Conservation (phyloP, 2,113 vertebrate species). For the Peromyscus californicus region DNA sequence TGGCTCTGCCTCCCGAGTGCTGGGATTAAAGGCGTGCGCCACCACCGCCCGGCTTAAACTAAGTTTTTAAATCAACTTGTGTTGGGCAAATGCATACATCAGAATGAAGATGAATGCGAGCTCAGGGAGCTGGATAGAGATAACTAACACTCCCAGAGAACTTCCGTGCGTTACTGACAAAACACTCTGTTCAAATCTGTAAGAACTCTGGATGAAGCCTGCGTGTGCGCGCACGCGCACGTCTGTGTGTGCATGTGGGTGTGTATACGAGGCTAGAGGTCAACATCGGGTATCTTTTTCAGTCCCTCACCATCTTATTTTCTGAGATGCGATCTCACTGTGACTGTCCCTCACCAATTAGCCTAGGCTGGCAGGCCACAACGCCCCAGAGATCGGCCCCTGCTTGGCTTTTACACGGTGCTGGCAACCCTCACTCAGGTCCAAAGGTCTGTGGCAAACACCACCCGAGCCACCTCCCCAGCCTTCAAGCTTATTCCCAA, state of each 20-base stretch:
- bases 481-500: background rate
- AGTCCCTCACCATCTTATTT: background rate
- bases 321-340: background rate
- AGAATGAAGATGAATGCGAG: constrained; percentile 43
- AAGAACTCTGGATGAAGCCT: background rate
- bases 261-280: background rate
- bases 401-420: background rate
- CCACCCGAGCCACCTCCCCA: background rate
- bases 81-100: background rate
- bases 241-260: background rate
- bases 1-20: no score
- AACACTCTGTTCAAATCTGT: constrained; percentile 42
- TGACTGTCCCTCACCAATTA: no score
- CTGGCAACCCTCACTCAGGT: background rate
- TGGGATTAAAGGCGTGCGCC: no score
- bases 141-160: constrained; percentile 25
- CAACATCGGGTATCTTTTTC: background rate
- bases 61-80: constrained; percentile 55
- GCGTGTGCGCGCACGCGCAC: background rate
- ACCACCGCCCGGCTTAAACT: no score
- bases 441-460: background rate
- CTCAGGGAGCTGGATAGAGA: background rate
- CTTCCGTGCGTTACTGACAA: constrained; percentile 9
- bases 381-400: background rate
- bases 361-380: background rate